phyloP scores from a whole-genome alignment of 2,888 invertebrate species.

The Melanotus villosus region DNA sequence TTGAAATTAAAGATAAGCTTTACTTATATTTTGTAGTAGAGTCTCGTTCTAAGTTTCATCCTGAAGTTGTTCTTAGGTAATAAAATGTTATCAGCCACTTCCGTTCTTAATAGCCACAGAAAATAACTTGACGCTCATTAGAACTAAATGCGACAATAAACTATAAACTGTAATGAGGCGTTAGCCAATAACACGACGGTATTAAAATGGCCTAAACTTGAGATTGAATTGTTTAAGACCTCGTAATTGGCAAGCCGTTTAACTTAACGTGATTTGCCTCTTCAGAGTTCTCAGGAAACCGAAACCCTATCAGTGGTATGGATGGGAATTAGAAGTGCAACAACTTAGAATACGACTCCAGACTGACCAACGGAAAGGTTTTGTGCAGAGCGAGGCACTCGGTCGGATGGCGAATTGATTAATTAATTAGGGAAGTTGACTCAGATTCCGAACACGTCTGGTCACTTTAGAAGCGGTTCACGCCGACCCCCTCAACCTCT shows the following conservation, averaged over 20 bases:
- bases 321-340: slow-evolving; percentile 23
- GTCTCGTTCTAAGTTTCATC: neutral
- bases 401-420: slow-evolving; percentile 48
- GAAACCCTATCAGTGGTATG: neutral
- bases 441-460: slow-evolving; percentile 54
- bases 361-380: slow-evolving; percentile 17
- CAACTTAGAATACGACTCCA: slow-evolving; percentile 23
- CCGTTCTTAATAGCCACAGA: neutral
- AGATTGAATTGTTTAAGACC: slow-evolving; percentile 8
- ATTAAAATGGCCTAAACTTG: neutral
- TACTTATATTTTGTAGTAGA: too few relatives aligned
- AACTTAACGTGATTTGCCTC: slow-evolving; percentile 16
- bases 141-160: neutral
- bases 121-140: slow-evolving; percentile 8
- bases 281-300: neutral
- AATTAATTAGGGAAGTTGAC: slow-evolving; percentile 53
- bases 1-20: too few relatives aligned
- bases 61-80: neutral
- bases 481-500: slow-evolving; percentile 33
- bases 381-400: slow-evolving; percentile 11
- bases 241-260: slow-evolving; percentile 21
- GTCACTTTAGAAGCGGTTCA: slow-evolving; percentile 54
- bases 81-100: neutral
- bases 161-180: slow-evolving; percentile 7
- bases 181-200: neutral